These are phyloP conservation scores for Syrrhaptes paradoxus DNA, from an alignment of 2,113 vertebrate species.

Conservation along the genomic window DNA sequence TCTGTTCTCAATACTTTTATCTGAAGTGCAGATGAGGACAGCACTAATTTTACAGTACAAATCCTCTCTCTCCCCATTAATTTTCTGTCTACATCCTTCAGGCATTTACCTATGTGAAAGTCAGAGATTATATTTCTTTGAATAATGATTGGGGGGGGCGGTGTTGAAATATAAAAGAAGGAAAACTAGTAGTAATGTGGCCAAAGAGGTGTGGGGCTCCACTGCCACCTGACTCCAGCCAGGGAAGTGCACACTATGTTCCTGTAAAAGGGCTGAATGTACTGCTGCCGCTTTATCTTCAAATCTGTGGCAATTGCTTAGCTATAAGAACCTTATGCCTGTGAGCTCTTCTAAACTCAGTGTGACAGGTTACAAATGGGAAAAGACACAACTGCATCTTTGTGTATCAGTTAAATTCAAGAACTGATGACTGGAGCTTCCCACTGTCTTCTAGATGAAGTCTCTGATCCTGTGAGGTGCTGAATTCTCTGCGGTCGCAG, in stretches of 20 bases:
- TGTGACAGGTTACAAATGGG: background rate
- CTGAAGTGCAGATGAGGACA: background rate
- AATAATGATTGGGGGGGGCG: background rate
- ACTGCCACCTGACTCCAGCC: background rate
- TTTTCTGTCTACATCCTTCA: background rate
- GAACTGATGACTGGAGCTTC: background rate
- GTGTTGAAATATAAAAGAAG: background rate
- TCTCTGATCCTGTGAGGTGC: background rate
- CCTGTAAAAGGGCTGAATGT: background rate
- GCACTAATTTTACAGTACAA: background rate
- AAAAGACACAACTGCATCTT: background rate
- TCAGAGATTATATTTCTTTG: background rate
- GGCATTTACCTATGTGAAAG: background rate
- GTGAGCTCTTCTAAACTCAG: background rate
- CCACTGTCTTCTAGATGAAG: background rate
- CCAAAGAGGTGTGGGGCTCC: background rate
- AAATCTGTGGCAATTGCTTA: background rate
- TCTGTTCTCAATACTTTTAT: background rate
- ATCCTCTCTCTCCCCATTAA: background rate
- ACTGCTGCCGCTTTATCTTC: background rate
- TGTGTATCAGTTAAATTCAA: background rate
- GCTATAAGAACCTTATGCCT: background rate
- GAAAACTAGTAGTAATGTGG: background rate
- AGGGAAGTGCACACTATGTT: background rate
- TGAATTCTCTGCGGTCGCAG: background rate